Conservation (phyloP, 1,140 invertebrate genomes). For the Nasonia vitripennis region DNA sequence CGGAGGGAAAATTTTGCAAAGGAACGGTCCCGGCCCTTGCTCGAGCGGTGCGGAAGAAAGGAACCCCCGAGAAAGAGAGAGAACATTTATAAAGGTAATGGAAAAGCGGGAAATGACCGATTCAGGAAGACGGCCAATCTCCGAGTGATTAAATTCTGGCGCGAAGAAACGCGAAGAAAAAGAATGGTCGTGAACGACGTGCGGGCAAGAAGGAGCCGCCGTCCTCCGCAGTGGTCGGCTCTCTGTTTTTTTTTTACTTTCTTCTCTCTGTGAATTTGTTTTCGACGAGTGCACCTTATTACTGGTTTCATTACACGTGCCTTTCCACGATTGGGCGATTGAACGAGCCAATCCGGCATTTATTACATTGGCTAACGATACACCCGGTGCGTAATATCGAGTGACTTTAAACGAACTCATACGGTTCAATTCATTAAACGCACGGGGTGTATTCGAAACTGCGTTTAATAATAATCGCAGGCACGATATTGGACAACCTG, state of each 20-base stretch:
- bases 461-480: no score
- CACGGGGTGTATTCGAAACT: no score
- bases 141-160: slow-evolving; percentile 47
- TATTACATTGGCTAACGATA: no score
- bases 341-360: no score
- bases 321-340: no score
- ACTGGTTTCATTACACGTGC: no score
- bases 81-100: slow-evolving; percentile 47
- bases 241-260: neutral
- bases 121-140: slow-evolving; percentile 43
- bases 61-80: neutral
- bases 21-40: neutral
- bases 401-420: no score
- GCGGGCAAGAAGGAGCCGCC: neutral
- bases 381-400: no score
- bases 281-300: no score
- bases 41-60: neutral
- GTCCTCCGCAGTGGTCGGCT: no score
- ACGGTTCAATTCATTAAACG: no score
- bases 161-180: slow-evolving; percentile 14
- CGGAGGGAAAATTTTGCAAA: slow-evolving; percentile 40
- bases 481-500: no score
- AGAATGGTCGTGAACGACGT: slow-evolving; percentile 1
- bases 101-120: slow-evolving; percentile 50
- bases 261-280: neutral